phyloP scores from a whole-genome alignment of 2,888 invertebrate genomes.

The Drosophila cracens region DNA sequence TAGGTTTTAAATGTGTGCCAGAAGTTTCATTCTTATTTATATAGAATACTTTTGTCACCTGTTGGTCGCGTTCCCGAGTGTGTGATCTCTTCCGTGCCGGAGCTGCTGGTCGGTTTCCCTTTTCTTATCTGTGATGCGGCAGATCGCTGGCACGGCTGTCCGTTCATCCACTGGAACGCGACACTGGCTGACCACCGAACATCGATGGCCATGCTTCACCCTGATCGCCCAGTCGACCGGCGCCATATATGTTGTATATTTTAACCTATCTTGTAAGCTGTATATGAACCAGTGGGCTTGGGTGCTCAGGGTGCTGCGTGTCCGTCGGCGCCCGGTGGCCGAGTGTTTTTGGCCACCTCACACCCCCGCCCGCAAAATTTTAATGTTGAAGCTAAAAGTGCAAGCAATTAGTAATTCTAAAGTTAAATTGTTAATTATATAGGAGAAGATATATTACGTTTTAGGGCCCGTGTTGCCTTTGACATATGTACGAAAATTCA shows the following conservation, averaged over 20 bases:
- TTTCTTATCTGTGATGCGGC: conserved; percentile 64
- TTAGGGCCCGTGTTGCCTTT: conserved; percentile 35
- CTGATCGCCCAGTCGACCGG: conserved; percentile 43
- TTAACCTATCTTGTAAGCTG: conserved; percentile 64
- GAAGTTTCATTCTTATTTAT: conserved; percentile 59
- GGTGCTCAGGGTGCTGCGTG: conserved; percentile 56
- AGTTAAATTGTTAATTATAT: conserved; percentile 71
- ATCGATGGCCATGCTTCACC: conserved; percentile 44
- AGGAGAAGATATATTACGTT: conserved; percentile 46
- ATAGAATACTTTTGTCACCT: conserved; percentile 53
- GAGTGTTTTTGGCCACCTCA: conserved; percentile 23
- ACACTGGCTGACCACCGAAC: conserved; percentile 24
- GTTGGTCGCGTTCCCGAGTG: conserved; percentile 24
- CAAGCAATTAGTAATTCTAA: conserved; percentile 62
- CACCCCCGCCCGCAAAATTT: conserved; percentile 39
- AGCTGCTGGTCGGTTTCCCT: conserved; percentile 74
- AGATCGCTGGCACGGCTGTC: conserved; percentile 40
- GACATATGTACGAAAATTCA: conserved; percentile 50
- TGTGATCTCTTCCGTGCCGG: conserved; percentile 39
- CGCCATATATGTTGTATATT: conserved; percentile 65
- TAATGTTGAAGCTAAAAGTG: conserved; percentile 68
- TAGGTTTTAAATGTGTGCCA: conserved; percentile 61
- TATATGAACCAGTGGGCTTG: conserved; percentile 38
- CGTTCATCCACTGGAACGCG: conserved; percentile 12
- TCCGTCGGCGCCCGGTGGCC: conserved; percentile 54